A percentile compares a stretch with the other conserved stretches of the same genome.
phyloP scores from a whole-genome alignment of 2,888 invertebrate genomes.

The Eupsilia transversa region DNA sequence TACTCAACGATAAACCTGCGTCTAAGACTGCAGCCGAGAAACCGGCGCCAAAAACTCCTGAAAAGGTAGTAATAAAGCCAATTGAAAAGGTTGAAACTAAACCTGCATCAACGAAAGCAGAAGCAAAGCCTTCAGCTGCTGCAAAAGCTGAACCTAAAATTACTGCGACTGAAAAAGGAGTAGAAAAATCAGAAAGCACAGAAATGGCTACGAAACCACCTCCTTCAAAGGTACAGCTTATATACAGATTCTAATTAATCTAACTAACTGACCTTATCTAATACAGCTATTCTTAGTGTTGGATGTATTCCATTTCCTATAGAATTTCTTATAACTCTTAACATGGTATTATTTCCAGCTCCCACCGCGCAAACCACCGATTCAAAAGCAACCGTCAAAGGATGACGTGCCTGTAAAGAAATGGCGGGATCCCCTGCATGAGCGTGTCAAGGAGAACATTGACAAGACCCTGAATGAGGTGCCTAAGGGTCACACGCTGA shows the following conservation, averaged over 20 bases:
- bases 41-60: constrained; percentile 55
- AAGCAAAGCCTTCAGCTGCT: constrained; percentile 59
- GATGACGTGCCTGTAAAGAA: constrained; percentile 87
- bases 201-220: constrained; percentile 89
- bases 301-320: background rate
- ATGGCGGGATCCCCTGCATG: constrained; percentile 89
- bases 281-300: constrained; percentile 17
- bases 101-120: constrained; percentile 51
- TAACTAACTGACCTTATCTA: constrained; percentile 16
- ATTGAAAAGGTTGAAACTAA: constrained; percentile 70
- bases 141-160: constrained; percentile 64
- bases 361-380: constrained; percentile 86
- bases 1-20: constrained; percentile 68
- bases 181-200: constrained; percentile 79
- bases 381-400: constrained; percentile 87
- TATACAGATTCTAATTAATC: background rate
- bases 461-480: constrained; percentile 88
- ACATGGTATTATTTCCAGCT: constrained; percentile 74
- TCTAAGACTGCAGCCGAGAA: constrained; percentile 69
- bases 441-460: constrained; percentile 89
- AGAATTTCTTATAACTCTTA: constrained; percentile 17
- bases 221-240: constrained; percentile 80
- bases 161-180: constrained; percentile 72
- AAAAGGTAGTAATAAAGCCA: constrained; percentile 67
- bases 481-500: constrained; percentile 89